Base-by-base conservation (phyloP, 2,113 vertebrate species). In the Trichomycterus rosablanca region DNA sequence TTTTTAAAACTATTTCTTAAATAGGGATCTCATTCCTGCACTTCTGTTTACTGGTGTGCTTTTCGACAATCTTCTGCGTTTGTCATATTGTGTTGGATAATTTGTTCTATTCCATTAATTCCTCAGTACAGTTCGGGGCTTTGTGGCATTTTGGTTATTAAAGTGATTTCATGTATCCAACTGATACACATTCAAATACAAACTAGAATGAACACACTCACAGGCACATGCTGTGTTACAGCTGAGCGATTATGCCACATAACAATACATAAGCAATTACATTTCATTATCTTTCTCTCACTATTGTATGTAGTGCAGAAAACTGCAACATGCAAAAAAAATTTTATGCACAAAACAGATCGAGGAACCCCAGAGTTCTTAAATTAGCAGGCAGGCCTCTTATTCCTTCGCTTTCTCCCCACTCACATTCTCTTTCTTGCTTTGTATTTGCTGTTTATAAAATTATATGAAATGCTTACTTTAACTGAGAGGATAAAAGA, bases 221-320 rank as follows among this genome's bases (percentile, higher is more conserved):
- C 35, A 61, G 54, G n/a, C n/a, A 52, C 49, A 54, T 34, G 26
- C 45, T 30, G 19, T 4, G 1, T 50, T 32, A 46, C 19, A 32
- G 11, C 30, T 14, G 18, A 51, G 35, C 28, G 40, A 32, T 19
- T 49, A n/a, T 23, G 12, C 18, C 2, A 30, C 18, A 23, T 61
- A 50, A 58, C 43, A 51, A 39, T 45, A 51, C 50, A 54, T 43
- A 44, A 35, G 49, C 34, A 26, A 73, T 63, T 63, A 73, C 50
- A 52, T 63, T 40, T 63, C 44, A 63, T 71, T 68, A 73, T 68
- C 55, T 39, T 44, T 59, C 28, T 61, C 34, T 62, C 15, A 18
- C 63, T 35, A 60, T 55, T 66, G 62, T 59, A 51, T 58, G 23
- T n/a, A 10, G 44, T 24, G 52, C 18, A n/a, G 26, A 37, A 43